phyloP scores from a whole-genome alignment of 1,140 invertebrate genomes.

The Neelides sp. region DNA sequence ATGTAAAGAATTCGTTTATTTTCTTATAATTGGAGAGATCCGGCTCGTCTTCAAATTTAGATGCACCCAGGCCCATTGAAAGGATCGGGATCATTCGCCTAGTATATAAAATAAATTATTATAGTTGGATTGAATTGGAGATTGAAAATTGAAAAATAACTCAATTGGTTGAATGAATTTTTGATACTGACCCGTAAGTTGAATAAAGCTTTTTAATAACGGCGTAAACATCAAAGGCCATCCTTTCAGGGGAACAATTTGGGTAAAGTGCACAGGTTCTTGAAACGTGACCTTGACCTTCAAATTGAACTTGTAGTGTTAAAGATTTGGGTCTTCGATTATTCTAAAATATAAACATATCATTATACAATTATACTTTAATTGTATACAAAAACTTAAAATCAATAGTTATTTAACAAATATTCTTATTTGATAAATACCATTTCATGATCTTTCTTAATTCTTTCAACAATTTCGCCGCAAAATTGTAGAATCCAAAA shows the following conservation, averaged over 20 bases:
- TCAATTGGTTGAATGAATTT: no score
- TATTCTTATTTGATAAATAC: conserved; percentile 32
- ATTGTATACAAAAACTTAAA: no score
- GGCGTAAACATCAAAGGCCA: conserved; percentile 7
- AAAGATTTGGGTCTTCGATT: conserved; percentile 23
- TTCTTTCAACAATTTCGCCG: conserved; percentile 66
- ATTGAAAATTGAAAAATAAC: background rate
- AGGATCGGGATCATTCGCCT: conserved; percentile 13
- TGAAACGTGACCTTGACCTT: conserved; percentile 16
- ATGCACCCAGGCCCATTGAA: conserved; percentile 21
- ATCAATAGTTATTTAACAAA: conserved; percentile 1
- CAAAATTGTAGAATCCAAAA: conserved; percentile 71
- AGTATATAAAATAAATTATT: no score
- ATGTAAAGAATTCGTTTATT: conserved; percentile 16
- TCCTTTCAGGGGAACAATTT: conserved; percentile 15
- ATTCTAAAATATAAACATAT: conserved; percentile 22
- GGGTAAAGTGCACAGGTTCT: conserved; percentile 13
- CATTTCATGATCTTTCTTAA: conserved; percentile 56
- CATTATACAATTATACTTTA: no score
- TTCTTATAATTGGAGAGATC: conserved; percentile 1
- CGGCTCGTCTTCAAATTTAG: conserved; percentile 27
- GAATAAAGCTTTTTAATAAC: conserved; percentile 23
- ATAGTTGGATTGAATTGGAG: no score
- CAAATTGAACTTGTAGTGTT: conserved; percentile 23
- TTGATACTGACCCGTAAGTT: conserved; percentile 11